phyloP scores from a whole-genome alignment of 1,140 invertebrate species.

The Augochlora pura region DNA sequence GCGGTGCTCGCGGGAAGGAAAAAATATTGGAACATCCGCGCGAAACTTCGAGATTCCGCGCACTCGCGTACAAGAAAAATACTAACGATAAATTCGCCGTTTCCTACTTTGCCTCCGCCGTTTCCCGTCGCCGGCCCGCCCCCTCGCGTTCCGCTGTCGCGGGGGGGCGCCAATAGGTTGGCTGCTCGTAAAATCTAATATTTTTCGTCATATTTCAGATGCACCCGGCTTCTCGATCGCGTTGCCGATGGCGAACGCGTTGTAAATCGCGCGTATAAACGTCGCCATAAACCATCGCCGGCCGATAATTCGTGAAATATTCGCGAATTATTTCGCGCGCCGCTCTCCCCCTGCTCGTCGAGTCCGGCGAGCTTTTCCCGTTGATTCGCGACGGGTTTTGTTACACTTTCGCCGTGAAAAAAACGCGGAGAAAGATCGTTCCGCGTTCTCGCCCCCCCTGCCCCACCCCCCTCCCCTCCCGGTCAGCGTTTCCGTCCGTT shows the following conservation, averaged over 20 bases:
- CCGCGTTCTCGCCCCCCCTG: too few relatives aligned
- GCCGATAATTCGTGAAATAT: conserved; percentile 36
- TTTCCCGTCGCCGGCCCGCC: too few relatives aligned
- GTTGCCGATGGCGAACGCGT: conserved; percentile 5
- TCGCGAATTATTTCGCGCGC: background rate
- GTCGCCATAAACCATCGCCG: conserved; percentile 23
- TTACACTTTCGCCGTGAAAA: background rate
- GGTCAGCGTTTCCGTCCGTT: background rate
- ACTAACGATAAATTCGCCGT: conserved; percentile 58
- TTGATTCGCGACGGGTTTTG: background rate
- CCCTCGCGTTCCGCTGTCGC: conserved; percentile 20
- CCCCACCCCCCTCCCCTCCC: too few relatives aligned
- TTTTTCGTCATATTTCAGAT: conserved; percentile 48
- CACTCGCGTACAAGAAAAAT: conserved; percentile 36
- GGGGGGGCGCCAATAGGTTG: conserved; percentile 13
- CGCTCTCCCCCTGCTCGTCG: background rate
- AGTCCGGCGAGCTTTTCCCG: background rate
- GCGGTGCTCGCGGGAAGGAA: background rate
- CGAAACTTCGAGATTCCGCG: conserved; percentile 19
- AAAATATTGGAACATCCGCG: background rate
- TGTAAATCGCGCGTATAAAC: conserved; percentile 42
- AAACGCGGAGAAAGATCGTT: background rate
- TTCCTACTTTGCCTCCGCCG: background rate
- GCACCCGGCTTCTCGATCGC: conserved; percentile 28
- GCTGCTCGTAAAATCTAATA: conserved; percentile 40